A percentile compares a stretch with the other conserved stretches of the same genome.
Evolutionary conservation across 23 tunicate species (phyloP).

Genomic region (Clavelina lepadiformis): DNA sequence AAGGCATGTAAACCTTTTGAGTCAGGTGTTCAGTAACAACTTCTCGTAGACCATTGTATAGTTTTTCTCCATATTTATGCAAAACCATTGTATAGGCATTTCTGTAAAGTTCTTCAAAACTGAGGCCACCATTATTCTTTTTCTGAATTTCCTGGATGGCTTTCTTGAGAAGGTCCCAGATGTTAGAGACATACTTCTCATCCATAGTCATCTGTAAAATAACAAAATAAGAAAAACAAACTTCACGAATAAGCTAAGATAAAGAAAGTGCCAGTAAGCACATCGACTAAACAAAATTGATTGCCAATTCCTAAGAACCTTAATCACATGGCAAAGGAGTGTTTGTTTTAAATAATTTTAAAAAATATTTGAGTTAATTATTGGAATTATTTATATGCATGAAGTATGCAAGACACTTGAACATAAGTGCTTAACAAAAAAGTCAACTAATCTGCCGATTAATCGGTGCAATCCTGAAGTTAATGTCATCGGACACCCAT

Average conservation of each 20-base stretch:
- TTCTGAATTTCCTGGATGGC: constrained; percentile 99
- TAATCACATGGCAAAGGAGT: too few relatives aligned
- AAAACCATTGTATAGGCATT: constrained; percentile 99
- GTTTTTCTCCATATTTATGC: constrained; percentile 95
- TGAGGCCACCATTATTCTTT: constrained; percentile 95
- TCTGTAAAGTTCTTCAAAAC: constrained; percentile 93
- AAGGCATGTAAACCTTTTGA: constrained; percentile 36
- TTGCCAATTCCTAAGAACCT: too few relatives aligned
- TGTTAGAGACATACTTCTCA: constrained; percentile 91
- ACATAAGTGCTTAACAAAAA: too few relatives aligned
- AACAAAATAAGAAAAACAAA: background rate
- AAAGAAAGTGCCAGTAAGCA: too few relatives aligned
- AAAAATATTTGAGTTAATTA: too few relatives aligned
- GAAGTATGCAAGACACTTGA: too few relatives aligned
- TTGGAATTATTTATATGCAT: too few relatives aligned
- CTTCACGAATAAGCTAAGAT: background rate
- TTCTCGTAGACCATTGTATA: constrained; percentile 81
- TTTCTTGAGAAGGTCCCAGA: constrained; percentile 90
- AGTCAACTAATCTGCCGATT: too few relatives aligned
- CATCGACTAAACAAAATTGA: too few relatives aligned
- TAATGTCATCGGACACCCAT: too few relatives aligned
- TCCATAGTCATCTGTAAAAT: constrained; percentile 82
- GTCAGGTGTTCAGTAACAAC: constrained; percentile 91
- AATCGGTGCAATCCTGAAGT: too few relatives aligned
- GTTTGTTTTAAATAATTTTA: too few relatives aligned